Conservation (phyloP, 2,113 vertebrate genomes). For the Athene cunicularia region DNA sequence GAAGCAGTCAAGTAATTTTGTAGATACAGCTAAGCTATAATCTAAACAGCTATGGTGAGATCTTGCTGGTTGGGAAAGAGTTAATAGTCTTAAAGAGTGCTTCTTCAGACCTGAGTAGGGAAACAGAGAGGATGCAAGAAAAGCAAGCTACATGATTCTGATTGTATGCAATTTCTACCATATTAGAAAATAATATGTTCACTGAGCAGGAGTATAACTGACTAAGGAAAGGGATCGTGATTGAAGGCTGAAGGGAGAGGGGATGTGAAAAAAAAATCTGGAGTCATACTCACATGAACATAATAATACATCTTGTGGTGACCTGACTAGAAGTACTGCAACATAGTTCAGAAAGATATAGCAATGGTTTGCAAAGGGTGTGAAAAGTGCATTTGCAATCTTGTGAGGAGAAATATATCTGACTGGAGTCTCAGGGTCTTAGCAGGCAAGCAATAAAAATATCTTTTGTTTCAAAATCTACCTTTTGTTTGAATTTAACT, state of each 20-base stretch:
- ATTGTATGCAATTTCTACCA: fast-evolving
- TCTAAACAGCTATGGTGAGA: not conserved
- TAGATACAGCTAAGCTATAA: not conserved
- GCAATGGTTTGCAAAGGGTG: not conserved
- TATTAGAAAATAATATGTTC: not conserved
- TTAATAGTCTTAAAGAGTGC: not conserved
- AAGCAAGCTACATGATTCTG: not conserved
- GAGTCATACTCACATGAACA: not conserved
- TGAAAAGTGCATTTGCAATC: not conserved
- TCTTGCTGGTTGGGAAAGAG: not conserved
- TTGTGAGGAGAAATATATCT: not conserved
- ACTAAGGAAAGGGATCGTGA: not conserved
- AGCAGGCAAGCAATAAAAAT: not conserved
- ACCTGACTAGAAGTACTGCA: not conserved
- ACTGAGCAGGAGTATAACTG: not conserved
- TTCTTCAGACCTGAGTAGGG: not conserved
- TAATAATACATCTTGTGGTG: not conserved
- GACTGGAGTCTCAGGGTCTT: not conserved
- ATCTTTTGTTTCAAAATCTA: not conserved
- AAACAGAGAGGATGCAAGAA: not conserved
- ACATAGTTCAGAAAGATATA: not conserved
- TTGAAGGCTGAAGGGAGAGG: fast-evolving
- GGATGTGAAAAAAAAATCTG: no score
- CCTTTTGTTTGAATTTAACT: not conserved
- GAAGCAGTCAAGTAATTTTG: not conserved